Evolutionary conservation across 2,888 invertebrate genomes (phyloP), one percentile per base, ranked within the genome.

Genomic region (Ichneumoninae sp.): DNA sequence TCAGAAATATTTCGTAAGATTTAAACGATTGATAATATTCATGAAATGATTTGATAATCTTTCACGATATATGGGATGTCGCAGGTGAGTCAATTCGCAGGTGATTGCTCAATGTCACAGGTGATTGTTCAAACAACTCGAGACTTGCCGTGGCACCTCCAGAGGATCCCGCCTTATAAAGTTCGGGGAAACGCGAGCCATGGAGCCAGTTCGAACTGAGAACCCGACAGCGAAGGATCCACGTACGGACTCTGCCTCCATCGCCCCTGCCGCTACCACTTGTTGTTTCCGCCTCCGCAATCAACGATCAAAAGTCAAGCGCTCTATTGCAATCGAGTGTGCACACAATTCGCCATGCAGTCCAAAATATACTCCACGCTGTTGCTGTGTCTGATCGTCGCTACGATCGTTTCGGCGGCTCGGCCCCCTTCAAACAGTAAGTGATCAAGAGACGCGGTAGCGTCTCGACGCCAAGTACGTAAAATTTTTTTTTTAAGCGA

Each of bases 361-460:
- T 60, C 66, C 16, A 57, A 72, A 74, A 68, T 26, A 71, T 36
- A 30, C 26, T 16, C 65, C 1, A 44, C 68, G 44, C 13, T 80
- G 22, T 74, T 74, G 4, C 10, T 68, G 57, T 74, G 66, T 47
- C 19, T 80, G 57, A 60, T 68, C 33, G 33, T 57, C 7, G 72
- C 22, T n/a, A 19, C 33, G n/a, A 19, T 74, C 66, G 68, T 68
- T 8, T 68, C 80, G 33, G 47, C 54, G 30, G 74, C 66, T 22
- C 4, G 36, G 19, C 30, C 72, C 30, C 16, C 10, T n/a, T n/a
- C n/a, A n/a, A n/a, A n/a, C n/a, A n/a, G n/a, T n/a, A n/a, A n/a
- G n/a, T n/a, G n/a, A n/a, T n/a, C n/a, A n/a, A n/a, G n/a, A n/a
- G n/a, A n/a, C n/a, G n/a, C n/a, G n/a, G n/a, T n/a, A n/a, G n/a